Evolutionary conservation across 1,140 invertebrate genomes (phyloP), one percentile per base, ranked within the genome.

Genomic region (Drosophila biarmipes): DNA sequence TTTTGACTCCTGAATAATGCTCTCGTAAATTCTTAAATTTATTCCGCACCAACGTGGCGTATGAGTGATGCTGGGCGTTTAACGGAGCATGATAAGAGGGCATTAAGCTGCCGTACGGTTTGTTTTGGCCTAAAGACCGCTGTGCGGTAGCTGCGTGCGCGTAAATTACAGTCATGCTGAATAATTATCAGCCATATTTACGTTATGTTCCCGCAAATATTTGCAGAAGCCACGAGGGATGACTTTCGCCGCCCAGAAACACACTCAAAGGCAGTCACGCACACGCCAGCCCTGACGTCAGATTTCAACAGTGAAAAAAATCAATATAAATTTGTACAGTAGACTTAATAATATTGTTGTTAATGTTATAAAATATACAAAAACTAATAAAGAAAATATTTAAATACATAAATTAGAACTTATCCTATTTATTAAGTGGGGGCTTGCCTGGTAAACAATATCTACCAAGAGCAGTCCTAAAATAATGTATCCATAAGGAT

Each of bases 161-260:
- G 54, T 74, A 80, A 73, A 80, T 74, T 74, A 78, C 62, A 87
- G 62, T 52, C 69, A 52, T 45, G 61, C 67, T 77, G 76, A 72
- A 84, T 89, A 89, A 89, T 89, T 89, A 89, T 78, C 54, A 73
- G 76, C 56, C 51, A 55, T 89, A 89, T 89, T 89, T 84, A 71
- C 69, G 77, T 84, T 54, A 67, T 76, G 68, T 49, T 51, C 59
- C 56, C 46, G 43, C 80, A 80, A 89, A 89, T 80, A 89, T 89
- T 89, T 89, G 80, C 72, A 52, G 48, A 77, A 59, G 78, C 84
- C 84, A 86, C 63, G 71, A 76, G 75, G 73, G 67, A 73, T 62
- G 68, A 52, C 17, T 42, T 38, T 51, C 11, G 29, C 11, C 24
- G 37, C 40, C 24, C 66, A 52, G 31, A 45, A 64, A 42, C 35